A percentile compares a stretch with the other conserved stretches of the same genome.
Conservation (phyloP, 53 echinoderm and acorn worm genomes). For the Luidia sarsii region DNA sequence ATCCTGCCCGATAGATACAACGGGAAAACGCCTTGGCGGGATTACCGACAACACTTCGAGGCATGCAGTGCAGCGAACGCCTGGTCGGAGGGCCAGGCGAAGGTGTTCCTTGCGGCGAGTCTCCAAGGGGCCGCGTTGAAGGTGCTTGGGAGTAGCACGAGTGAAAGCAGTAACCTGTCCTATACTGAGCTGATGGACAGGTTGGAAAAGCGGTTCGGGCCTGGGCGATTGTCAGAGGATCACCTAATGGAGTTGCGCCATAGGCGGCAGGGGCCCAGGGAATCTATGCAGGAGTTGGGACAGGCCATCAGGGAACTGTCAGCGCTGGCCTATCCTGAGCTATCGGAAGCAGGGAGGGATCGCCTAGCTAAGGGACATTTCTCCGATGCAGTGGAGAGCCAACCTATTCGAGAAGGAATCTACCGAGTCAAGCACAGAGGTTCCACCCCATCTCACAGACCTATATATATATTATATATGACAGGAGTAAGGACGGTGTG, state of each 20-base stretch:
- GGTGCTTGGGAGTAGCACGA: neutral
- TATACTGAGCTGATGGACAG: neutral
- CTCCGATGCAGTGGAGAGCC: constrained; percentile 7
- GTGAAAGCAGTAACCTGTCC: neutral
- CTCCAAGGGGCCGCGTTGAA: constrained; percentile 6
- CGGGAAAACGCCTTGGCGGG: constrained; percentile 17
- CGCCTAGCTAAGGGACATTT: constrained; percentile 31
- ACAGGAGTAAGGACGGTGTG: constrained; percentile 7
- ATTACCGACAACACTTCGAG: constrained; percentile 15
- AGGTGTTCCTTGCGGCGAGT: constrained; percentile 18
- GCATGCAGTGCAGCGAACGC: neutral
- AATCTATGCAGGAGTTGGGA: constrained; percentile 35
- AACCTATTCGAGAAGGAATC: constrained; percentile 10
- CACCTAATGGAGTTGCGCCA: neutral
- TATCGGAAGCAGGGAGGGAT: neutral
- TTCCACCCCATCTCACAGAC: constrained; percentile 30
- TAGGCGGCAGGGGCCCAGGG: constrained; percentile 17
- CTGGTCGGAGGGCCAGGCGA: constrained; percentile 16
- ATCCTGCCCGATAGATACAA: constrained; percentile 35
- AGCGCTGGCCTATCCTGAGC: constrained; percentile 26
- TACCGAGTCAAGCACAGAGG: neutral
- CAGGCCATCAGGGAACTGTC: constrained; percentile 14
- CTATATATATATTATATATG: too few species aligned
- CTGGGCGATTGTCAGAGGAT: constrained; percentile 4
- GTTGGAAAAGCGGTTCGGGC: constrained; percentile 11